phyloP scores from a whole-genome alignment of 2,113 vertebrate genomes.

The Capreolus pygargus region DNA sequence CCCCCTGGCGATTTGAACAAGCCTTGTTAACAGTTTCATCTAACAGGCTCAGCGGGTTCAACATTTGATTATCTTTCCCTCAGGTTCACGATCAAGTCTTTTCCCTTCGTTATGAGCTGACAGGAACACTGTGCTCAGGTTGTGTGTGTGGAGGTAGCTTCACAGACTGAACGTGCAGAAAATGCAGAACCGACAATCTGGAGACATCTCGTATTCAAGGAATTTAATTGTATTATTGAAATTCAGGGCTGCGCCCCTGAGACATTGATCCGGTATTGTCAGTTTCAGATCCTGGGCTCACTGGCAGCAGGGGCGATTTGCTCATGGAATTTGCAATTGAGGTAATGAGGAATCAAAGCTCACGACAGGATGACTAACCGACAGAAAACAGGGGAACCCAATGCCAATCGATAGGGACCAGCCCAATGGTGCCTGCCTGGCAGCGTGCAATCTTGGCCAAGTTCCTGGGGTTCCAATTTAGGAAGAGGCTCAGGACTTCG shows the following conservation, averaged over 20 bases:
- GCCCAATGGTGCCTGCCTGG: constrained; percentile 69
- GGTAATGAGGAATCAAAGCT: constrained; percentile 80
- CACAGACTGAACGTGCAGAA: constrained; percentile 66
- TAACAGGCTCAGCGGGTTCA: constrained; percentile 80
- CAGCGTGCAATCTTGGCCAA: constrained; percentile 61
- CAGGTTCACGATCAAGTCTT: constrained; percentile 74
- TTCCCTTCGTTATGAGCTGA: constrained; percentile 72
- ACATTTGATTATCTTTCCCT: constrained; percentile 78
- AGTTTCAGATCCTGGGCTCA: constrained; percentile 70
- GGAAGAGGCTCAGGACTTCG: constrained; percentile 70
- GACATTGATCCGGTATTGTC: constrained; percentile 80
- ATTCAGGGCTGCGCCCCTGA: constrained; percentile 75
- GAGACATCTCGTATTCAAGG: constrained; percentile 72
- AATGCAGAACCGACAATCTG: constrained; percentile 77
- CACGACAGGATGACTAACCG: constrained; percentile 73
- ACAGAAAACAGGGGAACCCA: constrained; percentile 80
- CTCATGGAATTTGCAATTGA: constrained; percentile 75
- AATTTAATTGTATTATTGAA: constrained; percentile 84
- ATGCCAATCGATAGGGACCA: constrained; percentile 72
- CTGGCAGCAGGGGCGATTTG: constrained; percentile 72
- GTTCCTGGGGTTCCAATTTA: constrained; percentile 78
- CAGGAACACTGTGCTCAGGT: constrained; percentile 54
- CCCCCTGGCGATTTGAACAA: constrained; percentile 74
- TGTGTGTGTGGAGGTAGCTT: constrained; percentile 49
- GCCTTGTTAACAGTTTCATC: constrained; percentile 76